Percentiles rank a stretch among this genome's conserved stretches.
These are phyloP conservation scores for Timema podura DNA, from an alignment of 2,888 invertebrate species.

Conservation along the genomic window DNA sequence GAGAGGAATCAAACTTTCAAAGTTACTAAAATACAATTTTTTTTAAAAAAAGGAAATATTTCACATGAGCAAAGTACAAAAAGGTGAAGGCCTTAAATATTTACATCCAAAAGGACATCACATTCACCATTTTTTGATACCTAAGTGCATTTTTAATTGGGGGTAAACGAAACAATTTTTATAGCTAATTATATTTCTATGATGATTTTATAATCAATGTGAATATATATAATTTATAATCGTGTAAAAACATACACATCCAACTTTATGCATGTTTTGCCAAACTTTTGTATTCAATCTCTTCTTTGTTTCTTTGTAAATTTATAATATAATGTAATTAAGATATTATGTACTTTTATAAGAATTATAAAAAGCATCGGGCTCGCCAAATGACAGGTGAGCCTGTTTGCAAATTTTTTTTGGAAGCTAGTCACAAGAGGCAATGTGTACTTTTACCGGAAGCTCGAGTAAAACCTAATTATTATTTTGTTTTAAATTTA, in stretches of 20 bases:
- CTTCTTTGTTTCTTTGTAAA: constrained; percentile 21
- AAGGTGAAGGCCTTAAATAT: constrained; percentile 11
- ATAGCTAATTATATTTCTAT: not conserved
- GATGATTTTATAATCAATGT: constrained; percentile 9
- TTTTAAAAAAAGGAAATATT: not conserved
- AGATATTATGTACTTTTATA: constrained; percentile 15
- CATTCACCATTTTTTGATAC: constrained; percentile 6
- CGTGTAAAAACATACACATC: constrained; percentile 5
- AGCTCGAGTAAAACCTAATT: constrained; percentile 18
- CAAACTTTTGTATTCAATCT: constrained; percentile 21
- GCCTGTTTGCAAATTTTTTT: constrained; percentile 22
- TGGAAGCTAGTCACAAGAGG: constrained; percentile 30
- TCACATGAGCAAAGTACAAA: constrained; percentile 9
- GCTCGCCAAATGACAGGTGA: constrained; percentile 12
- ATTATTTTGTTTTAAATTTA: constrained; percentile 20
- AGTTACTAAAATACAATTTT: too few species aligned
- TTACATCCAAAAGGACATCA: constrained; percentile 11
- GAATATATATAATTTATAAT: constrained; percentile 16
- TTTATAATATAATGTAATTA: constrained; percentile 21
- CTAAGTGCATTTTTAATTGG: not conserved
- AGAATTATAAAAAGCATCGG: constrained; percentile 19
- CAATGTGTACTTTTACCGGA: constrained; percentile 19
- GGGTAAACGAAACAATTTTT: not conserved
- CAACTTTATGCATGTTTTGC: constrained; percentile 24
- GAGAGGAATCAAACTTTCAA: too few species aligned